These are phyloP conservation scores for Oceanodroma tethys DNA, from an alignment of 2,113 vertebrate species.

Conservation along the genomic window DNA sequence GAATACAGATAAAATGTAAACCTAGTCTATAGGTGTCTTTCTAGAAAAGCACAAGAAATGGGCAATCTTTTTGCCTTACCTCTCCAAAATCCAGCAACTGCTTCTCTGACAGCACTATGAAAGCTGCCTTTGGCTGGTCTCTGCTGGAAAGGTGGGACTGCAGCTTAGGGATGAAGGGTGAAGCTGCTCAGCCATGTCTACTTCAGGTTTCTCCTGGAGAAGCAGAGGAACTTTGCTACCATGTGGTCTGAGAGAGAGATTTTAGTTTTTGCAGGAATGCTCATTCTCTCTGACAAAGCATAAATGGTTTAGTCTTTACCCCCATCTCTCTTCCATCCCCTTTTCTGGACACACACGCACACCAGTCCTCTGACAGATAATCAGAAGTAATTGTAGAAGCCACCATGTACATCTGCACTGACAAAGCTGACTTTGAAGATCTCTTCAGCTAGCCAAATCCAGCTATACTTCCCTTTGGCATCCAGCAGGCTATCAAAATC, in stretches of 20 bases:
- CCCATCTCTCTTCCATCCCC: not conserved
- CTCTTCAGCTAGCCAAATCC: not conserved
- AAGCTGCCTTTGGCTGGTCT: not conserved
- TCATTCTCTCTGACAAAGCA: not conserved
- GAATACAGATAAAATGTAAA: not conserved
- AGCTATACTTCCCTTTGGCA: not conserved
- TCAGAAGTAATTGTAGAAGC: not conserved
- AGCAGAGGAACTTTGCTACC: not conserved
- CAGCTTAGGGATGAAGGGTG: not conserved
- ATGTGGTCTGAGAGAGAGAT: not conserved
- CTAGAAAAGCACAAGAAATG: not conserved
- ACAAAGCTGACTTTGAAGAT: not conserved
- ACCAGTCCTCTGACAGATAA: not conserved
- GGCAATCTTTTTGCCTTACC: not conserved
- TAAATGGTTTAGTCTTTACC: not conserved
- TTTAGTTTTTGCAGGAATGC: not conserved
- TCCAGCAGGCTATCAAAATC: not conserved
- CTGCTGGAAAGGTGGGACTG: not conserved
- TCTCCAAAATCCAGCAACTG: not conserved
- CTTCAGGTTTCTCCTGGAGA: not conserved
- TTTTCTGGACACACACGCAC: not conserved
- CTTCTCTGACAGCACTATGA: not conserved
- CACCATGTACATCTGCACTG: not conserved
- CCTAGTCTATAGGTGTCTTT: not conserved
- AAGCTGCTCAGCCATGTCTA: not conserved